Base-by-base conservation (phyloP, 2,113 vertebrate species). In the Platichthys stellatus region DNA sequence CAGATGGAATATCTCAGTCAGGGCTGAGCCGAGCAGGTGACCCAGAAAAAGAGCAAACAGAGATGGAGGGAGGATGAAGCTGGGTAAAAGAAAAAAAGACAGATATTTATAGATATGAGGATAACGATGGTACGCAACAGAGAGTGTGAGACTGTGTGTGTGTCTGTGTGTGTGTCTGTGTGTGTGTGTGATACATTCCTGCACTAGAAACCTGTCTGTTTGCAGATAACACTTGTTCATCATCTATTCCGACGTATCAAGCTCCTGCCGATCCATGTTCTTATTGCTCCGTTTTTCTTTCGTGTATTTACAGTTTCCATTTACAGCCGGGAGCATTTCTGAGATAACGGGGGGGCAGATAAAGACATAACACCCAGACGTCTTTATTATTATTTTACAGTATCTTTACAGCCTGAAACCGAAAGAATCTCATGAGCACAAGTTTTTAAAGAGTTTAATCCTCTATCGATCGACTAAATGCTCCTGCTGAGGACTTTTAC, bases 81-180 rank as follows among this genome's bases (percentile, higher is more conserved):
- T 45, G 10, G 53, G 72, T 2, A 4, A 24, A 24, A 45, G 63
- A 51, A 72, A 57, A 76, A 67, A n/a, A 86, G 78, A 68, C 77
- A 87, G 90, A 88, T 90, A 91, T 91, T 85, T 90, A 90, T 86
- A 90, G 90, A 92, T 90, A 86, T 59, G 78, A 88, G 74, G 83
- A 90, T 87, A 86, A 87, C 81, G 83, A 90, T 66, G 78, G 58
- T 77, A 59, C 69, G 87, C 87, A 80, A 74, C 74, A 58, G 82
- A 89, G 81, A 76, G 63, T 56, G 77, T 67, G 77, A 64, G 77
- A 13, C 40, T 40, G 11, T 40, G 11, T 40, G 35, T 35, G 45
- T 14, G 65, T 74, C 63, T 63, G 77, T 74, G 78, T 74, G 78
- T 82, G 80, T 76, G 72, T 73, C 56, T 72, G 13, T 64, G 47